Conservation (phyloP, 23 tunicate species). For the Clavelina lepadiformis region DNA sequence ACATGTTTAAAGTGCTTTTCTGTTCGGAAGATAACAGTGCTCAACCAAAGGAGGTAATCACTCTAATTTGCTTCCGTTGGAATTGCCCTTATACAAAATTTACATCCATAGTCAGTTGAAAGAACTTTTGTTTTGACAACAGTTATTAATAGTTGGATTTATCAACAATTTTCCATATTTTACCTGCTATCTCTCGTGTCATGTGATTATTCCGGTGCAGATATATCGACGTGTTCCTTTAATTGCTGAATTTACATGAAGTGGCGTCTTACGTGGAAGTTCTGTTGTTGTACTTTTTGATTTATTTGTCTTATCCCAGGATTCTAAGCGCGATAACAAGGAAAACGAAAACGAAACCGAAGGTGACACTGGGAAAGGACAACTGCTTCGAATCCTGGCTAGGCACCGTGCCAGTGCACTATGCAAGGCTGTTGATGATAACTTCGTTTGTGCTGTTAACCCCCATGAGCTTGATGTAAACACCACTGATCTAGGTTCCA, state of each 20-base stretch:
- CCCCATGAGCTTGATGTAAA: conserved; percentile 61
- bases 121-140: too few relatives aligned
- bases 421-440: conserved; percentile 76
- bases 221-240: too few relatives aligned
- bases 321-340: conserved; percentile 5
- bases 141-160: too few relatives aligned
- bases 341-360: conserved; percentile 16
- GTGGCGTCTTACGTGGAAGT: too few relatives aligned
- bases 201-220: too few relatives aligned
- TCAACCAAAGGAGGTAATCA: conserved; percentile 19
- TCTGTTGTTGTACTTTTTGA: not conserved
- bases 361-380: conserved; percentile 29
- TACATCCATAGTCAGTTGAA: too few relatives aligned
- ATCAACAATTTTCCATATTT: too few relatives aligned
- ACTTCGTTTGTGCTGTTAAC: conserved; percentile 54
- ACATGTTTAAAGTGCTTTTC: conserved; percentile 66
- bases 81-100: too few relatives aligned
- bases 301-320: conserved; percentile 7
- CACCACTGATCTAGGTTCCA: conserved; percentile 72
- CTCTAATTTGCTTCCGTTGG: too few relatives aligned
- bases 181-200: too few relatives aligned
- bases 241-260: too few relatives aligned
- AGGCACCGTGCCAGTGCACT: conserved; percentile 68
- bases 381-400: conserved; percentile 34
- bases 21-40: conserved; percentile 37